Percentiles rank a stretch among this genome's conserved stretches.
phyloP scores from a whole-genome alignment of 2,113 vertebrate species.

The Neofelis nebulosa region DNA sequence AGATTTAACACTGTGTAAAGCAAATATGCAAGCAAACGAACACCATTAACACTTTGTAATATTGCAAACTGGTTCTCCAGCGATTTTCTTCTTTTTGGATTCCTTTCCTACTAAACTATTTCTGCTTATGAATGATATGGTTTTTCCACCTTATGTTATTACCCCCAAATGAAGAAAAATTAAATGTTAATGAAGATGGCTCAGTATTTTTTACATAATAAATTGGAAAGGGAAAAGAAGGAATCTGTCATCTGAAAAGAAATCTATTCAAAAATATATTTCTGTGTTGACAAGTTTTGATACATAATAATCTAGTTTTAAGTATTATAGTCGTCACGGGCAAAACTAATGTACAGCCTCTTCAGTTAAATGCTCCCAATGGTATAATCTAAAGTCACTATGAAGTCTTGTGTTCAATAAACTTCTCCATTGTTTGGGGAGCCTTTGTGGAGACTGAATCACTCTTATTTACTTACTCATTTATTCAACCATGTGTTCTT shows the following conservation, averaged over 20 bases:
- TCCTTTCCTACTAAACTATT: not conserved
- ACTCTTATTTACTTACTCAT: not conserved
- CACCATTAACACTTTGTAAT: not conserved
- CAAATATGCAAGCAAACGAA: not conserved
- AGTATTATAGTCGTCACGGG: slow-evolving; percentile 36
- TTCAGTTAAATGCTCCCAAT: slow-evolving; percentile 32
- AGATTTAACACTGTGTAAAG: not conserved
- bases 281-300: not conserved
- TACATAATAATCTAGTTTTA: not conserved
- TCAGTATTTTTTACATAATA: not conserved
- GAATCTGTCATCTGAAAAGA: not conserved
- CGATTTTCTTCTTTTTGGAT: not conserved
- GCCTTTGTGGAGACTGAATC: not conserved
- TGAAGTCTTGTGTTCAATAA: not conserved
- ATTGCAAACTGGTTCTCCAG: not conserved
- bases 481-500: not conserved
- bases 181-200: not conserved
- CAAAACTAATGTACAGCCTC: not conserved
- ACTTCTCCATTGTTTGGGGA: not conserved
- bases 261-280: not conserved
- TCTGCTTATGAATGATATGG: not conserved
- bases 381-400: slow-evolving; percentile 46
- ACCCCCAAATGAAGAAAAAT: not conserved
- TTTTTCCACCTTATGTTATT: not conserved
- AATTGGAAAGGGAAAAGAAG: not conserved